Conservation (phyloP, 2,888 invertebrate genomes). For the Dryomyza anilis region DNA sequence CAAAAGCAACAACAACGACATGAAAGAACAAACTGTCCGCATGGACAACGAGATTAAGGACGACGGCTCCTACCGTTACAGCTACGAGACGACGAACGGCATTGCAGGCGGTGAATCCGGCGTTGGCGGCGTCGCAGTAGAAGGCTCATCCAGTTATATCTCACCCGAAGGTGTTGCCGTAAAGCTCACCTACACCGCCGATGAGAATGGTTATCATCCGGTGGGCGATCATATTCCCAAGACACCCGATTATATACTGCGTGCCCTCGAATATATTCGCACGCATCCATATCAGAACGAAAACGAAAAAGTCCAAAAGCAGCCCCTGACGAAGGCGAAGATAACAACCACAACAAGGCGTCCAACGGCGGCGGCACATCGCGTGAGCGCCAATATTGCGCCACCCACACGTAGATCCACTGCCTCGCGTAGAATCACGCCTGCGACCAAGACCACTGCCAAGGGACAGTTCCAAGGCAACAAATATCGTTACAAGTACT, state of each 20-base stretch:
- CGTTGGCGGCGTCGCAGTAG: conserved; percentile 42
- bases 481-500: not conserved
- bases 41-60: conserved; percentile 42
- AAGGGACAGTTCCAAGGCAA: no score
- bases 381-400: conserved; percentile 6
- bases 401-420: conserved; percentile 21
- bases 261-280: conserved; percentile 50
- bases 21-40: conserved; percentile 43
- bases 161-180: conserved; percentile 50
- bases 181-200: conserved; percentile 47
- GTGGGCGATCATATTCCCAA: conserved; percentile 52
- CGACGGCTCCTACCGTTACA: conserved; percentile 49
- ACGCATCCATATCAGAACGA: conserved; percentile 44
- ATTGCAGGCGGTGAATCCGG: conserved; percentile 46
- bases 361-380: not conserved
- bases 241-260: conserved; percentile 49
- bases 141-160: conserved; percentile 48
- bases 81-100: conserved; percentile 51
- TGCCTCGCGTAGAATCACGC: not conserved
- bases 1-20: conserved; percentile 35
- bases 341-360: no score
- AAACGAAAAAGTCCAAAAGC: not conserved
- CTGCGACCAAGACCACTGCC: not conserved
- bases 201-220: conserved; percentile 51
- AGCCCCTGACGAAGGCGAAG: not conserved